Base-by-base conservation (phyloP, 1,140 invertebrate species). In the Drosophila novamexicana region DNA sequence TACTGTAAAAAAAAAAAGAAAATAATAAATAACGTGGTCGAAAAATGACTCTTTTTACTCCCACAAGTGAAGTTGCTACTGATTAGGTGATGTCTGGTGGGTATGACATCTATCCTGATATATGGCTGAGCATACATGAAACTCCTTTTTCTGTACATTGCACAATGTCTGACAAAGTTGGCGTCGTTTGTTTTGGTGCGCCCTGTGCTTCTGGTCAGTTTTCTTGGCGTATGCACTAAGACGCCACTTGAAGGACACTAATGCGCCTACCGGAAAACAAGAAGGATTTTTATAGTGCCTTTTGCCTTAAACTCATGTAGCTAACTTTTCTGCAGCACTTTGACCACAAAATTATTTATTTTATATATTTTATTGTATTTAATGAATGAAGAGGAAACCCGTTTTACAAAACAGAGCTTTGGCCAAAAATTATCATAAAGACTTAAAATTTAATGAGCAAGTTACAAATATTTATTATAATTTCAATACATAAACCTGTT, bases 241-340 rank as follows among this genome's bases (percentile, higher is more conserved):
- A 68, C 71, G 75, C 14, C 71, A 69, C 50, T 79, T 89, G 81
- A 89, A 49, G 52, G 84, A 84, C 84, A 90, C 59, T 81, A 84
- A 89, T 78, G 58, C 75, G 59, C 54, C 64, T 50, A 73, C 39
- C 22, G 22, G 34, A 44, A 61, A 40, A 39, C 39, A 40, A 32
- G 29, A 53, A 39, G 34, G 10, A 53, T 40, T 12, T 34, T 29
- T 29, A 29, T 5, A 29, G 22, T 29, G 22, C 22, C 22, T 29
- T 29, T 61, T 54, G 56, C 53, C 57, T 56, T n/a, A n/a, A 22
- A 1, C 22, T 1, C 22, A 22, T 22, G 22, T 22, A 22, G 1
- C 22, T 22, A 22, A 29, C 22, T 29, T 0, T 29, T 29, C 22
- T 29, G 4, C 22, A 4, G 4, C 4, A 4, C 4, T 29, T 29